Conservation (phyloP, 2,888 invertebrate genomes). For the Notodonta ziczac region DNA sequence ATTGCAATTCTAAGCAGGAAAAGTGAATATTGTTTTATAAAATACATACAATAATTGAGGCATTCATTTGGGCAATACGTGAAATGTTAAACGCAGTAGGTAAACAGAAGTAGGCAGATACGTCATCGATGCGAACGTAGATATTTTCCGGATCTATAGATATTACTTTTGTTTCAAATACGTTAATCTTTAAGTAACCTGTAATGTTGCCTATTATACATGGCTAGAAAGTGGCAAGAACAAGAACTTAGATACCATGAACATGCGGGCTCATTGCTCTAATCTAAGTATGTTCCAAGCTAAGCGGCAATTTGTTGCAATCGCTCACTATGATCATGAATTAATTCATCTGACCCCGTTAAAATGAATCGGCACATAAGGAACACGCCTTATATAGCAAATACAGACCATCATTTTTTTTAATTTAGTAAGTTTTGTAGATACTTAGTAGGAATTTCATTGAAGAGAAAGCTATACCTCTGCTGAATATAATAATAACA, state of each 20-base stretch:
- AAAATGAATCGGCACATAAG: not conserved
- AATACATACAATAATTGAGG: not conserved
- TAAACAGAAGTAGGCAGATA: conserved; percentile 21
- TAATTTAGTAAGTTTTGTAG: too few species aligned
- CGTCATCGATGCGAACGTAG: conserved; percentile 29
- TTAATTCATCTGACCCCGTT: conserved; percentile 3
- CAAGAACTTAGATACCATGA: not conserved
- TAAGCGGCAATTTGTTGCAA: not conserved
- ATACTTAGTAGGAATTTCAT: too few species aligned
- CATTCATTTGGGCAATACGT: not conserved
- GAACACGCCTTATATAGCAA: not conserved
- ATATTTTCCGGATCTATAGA: not conserved
- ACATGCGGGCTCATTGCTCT: not conserved
- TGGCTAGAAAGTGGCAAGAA: not conserved
- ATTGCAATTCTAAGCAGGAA: conserved; percentile 1
- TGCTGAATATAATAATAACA: too few species aligned
- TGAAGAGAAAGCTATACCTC: too few species aligned
- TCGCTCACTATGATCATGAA: not conserved
- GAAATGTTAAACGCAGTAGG: conserved; percentile 7
- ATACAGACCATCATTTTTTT: too few species aligned
- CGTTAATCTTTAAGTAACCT: not conserved
- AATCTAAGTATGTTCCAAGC: not conserved
- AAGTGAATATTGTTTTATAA: not conserved
- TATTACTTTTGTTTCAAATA: not conserved
- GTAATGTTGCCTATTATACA: not conserved